Evolutionary conservation across 2,888 invertebrate species (phyloP).

Genomic region (Campaea margaritaria): DNA sequence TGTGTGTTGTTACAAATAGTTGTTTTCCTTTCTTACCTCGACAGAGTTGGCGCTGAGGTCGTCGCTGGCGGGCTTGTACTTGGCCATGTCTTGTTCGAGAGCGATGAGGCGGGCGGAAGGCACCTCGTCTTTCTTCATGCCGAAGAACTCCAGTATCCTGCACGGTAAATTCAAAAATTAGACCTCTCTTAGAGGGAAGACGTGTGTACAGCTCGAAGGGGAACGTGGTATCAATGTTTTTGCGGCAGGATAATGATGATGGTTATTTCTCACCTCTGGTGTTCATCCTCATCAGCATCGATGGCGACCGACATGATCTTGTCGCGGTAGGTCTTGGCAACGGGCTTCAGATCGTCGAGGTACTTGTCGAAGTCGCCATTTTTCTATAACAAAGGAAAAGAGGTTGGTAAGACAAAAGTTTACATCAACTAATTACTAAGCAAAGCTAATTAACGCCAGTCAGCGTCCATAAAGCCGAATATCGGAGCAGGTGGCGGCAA

Average conservation of each 20-base stretch:
- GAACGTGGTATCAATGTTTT: too few species aligned
- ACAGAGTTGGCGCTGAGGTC: conserved; percentile 89
- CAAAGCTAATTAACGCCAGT: too few species aligned
- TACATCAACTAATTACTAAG: too few species aligned
- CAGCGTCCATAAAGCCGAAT: too few species aligned
- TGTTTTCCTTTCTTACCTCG: conserved; percentile 76
- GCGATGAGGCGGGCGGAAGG: conserved; percentile 96
- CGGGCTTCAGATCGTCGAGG: conserved; percentile 90
- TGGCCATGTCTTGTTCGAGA: conserved; percentile 98
- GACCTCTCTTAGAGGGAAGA: too few species aligned
- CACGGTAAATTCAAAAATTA: too few species aligned
- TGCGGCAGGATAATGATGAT: too few species aligned
- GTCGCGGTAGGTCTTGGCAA: conserved; percentile 96
- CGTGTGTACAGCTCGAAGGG: too few species aligned
- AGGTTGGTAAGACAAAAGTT: not conserved
- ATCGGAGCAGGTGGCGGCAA: too few species aligned
- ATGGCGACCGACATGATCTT: conserved; percentile 97
- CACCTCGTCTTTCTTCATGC: conserved; percentile 97
- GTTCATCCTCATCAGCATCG: conserved; percentile 97
- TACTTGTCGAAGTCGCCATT: conserved; percentile 93
- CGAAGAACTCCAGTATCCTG: conserved; percentile 99
- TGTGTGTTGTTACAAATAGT: too few species aligned
- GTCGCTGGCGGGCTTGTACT: conserved; percentile 95
- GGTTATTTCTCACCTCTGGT: conserved; percentile 85
- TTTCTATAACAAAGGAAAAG: conserved; percentile 74